Percentiles rank a stretch among this genome's conserved stretches.
phyloP scores from a whole-genome alignment of 1,140 invertebrate species.

The Pomacea maculata region DNA sequence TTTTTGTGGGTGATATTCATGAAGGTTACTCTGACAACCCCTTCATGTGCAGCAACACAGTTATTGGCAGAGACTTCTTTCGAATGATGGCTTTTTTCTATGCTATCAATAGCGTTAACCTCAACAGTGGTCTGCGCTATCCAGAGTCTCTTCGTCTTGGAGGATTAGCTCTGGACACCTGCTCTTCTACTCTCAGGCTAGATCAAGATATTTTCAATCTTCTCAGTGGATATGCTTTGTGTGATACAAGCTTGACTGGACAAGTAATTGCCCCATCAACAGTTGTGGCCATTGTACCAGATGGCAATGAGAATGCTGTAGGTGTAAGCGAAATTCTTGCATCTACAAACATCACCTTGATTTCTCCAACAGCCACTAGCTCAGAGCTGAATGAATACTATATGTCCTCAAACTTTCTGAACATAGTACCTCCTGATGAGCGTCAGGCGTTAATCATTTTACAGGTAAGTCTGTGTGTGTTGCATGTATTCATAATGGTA shows the following conservation, averaged over 20 bases:
- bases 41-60: conserved; percentile 50
- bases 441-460: conserved; percentile 77
- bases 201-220: conserved; percentile 58
- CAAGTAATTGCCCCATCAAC: conserved; percentile 51
- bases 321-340: conserved; percentile 49
- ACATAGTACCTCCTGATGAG: conserved; percentile 77
- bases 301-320: conserved; percentile 51
- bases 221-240: conserved; percentile 54
- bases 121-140: conserved; percentile 34
- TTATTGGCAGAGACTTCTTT: conserved; percentile 50
- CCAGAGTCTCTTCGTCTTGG: conserved; percentile 51
- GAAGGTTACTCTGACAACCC: conserved; percentile 30
- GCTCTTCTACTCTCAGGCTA: conserved; percentile 40
- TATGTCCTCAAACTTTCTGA: conserved; percentile 77
- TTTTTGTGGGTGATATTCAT: conserved; percentile 59
- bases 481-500: too few species aligned
- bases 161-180: conserved; percentile 57
- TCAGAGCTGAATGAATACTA: conserved; percentile 69
- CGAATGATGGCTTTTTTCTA: conserved; percentile 61
- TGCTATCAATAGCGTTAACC: conserved; percentile 55
- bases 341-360: conserved; percentile 53
- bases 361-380: conserved; percentile 82
- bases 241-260: conserved; percentile 33
- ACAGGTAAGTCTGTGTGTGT: not conserved
- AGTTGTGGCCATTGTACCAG: conserved; percentile 49